Base-by-base conservation (phyloP, 2,888 invertebrate genomes). In the Philereme transversata region DNA sequence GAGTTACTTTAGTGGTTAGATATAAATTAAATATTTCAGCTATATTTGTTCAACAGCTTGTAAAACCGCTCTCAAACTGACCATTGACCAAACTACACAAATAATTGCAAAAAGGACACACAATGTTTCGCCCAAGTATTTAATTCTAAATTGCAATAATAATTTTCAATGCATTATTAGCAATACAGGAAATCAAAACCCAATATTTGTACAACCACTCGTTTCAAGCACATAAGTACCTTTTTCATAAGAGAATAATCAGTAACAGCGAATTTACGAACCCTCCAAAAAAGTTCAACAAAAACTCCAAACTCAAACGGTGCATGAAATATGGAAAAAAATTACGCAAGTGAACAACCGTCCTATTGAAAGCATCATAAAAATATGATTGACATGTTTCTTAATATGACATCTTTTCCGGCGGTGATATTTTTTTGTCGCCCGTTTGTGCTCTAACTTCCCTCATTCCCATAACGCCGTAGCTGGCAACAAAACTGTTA, bases 381-480 rank as follows among this genome's bases (percentile, higher is more conserved):
- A 91, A 92, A 89, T 91, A 91, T 92, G 91, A 92, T 92, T 90
- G 92, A 91, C 92, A 89, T 89, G 86, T 92, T 92, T 86, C 86
- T 90, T 92, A 92, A 92, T 91, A 91, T 92, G 92, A 92, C 92
- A 92, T 91, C 86, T 88, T 86, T 86, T 86, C 77, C 78, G 84
- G 78, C 90, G 88, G 90, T 90, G 92, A 90, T 92, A 90, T 91
- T 92, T 92, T 92, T 91, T 91, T 90, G 90, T 90, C 90, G 85
- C 87, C 77, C 74, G 77, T 75, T 78, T 79, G 71, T 81, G 77
- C 83, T 75, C 70, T 75, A 73, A 73, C 76, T 64, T 73, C 57
- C 53, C 50, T 51, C 57, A 48, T 51, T 58, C 52, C 58, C 62
- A 65, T 64, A 65, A 61, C 54, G 57, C 36, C 51, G 8, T 44